Conservation (phyloP, 64 coral and sea anemone genomes). For the Porites lutea region DNA sequence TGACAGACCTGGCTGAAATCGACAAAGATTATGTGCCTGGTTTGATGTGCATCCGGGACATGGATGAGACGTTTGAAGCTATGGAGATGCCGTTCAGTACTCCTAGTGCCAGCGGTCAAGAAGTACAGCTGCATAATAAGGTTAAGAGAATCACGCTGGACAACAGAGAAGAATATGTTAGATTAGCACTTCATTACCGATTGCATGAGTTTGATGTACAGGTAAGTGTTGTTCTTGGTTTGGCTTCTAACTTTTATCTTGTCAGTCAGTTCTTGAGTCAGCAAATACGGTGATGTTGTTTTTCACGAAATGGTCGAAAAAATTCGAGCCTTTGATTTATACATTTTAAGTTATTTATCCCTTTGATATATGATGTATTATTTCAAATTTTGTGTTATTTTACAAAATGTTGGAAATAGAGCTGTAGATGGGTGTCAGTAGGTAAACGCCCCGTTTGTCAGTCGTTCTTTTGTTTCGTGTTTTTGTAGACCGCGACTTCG, state of each 20-base stretch:
- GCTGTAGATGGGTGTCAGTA: too few relatives aligned
- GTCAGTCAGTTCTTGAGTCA: too few relatives aligned
- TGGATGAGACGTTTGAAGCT: constrained; percentile 95
- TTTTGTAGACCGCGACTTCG: too few relatives aligned
- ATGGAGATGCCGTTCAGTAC: constrained; percentile 99
- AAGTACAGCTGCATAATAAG: constrained; percentile 88
- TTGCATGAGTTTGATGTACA: constrained; percentile 96
- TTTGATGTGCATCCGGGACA: constrained; percentile 97
- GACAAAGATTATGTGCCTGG: constrained; percentile 99
- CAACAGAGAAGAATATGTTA: constrained; percentile 93
- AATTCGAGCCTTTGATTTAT: too few relatives aligned
- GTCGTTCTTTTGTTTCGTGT: too few relatives aligned
- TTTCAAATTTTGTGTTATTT: too few relatives aligned
- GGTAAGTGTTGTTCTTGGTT: constrained; percentile 20
- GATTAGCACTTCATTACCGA: constrained; percentile 87
- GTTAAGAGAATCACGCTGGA: constrained; percentile 82
- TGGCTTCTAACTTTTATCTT: background rate
- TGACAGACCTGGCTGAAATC: constrained; percentile 95
- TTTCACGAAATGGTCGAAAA: too few relatives aligned
- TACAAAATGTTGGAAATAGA: too few relatives aligned
- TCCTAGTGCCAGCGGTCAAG: constrained; percentile 96
- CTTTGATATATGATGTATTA: too few relatives aligned
- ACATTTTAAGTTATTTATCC: too few relatives aligned
- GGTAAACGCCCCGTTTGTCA: too few relatives aligned
- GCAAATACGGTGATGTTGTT: too few relatives aligned